Conservation (phyloP, 1,140 invertebrate species). For the Psilanteris sp. region DNA sequence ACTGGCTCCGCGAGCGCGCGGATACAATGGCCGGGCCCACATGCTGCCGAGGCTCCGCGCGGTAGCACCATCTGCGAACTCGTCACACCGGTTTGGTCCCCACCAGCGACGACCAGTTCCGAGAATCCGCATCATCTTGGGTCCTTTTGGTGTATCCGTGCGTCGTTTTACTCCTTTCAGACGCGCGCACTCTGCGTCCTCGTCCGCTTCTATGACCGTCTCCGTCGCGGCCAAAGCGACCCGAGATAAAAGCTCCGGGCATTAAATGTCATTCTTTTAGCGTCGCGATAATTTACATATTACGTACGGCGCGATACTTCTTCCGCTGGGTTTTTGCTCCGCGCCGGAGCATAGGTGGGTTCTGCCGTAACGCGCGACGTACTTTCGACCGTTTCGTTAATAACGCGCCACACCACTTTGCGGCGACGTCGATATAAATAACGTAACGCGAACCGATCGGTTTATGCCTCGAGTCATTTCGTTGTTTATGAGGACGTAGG, state of each 20-base stretch:
- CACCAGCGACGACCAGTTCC: conserved; percentile 70
- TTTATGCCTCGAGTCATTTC: too few relatives aligned
- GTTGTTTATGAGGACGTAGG: too few relatives aligned
- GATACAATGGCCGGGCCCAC: conserved; percentile 60
- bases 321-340: conserved; percentile 1
- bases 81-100: conserved; percentile 78
- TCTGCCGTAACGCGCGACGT: neutral
- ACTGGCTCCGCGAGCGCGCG: conserved; percentile 26
- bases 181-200: conserved; percentile 5
- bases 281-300: conserved; percentile 7
- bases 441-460: too few relatives aligned
- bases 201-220: conserved; percentile 2
- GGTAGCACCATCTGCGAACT: conserved; percentile 76
- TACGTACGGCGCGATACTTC: neutral
- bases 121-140: conserved; percentile 28
- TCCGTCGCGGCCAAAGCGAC: neutral
- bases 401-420: too few relatives aligned
- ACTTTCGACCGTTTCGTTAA: neutral
- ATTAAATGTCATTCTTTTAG: conserved; percentile 9
- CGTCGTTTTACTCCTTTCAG: conserved; percentile 3
- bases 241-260: neutral
- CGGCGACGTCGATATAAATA: too few relatives aligned
- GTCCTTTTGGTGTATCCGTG: conserved; percentile 2
- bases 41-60: conserved; percentile 65
- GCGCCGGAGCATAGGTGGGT: neutral